Conservation (phyloP, 1,140 invertebrate genomes). For the Temnothorax curvispinosus region DNA sequence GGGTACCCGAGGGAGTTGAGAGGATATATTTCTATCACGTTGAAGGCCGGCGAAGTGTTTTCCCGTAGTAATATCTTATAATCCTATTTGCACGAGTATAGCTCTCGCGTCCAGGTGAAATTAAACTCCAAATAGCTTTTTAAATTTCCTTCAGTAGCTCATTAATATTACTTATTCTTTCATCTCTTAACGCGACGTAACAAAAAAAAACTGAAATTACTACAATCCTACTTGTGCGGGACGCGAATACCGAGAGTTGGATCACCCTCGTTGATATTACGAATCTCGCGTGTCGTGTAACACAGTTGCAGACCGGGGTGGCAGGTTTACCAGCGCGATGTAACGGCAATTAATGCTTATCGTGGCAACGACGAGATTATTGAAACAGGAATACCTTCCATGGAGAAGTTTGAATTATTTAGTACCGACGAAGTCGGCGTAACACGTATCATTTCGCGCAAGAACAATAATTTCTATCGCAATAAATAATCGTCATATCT, state of each 20-base stretch:
- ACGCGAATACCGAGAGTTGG: not conserved
- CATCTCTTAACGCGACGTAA: not conserved
- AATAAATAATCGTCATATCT: conserved; percentile 30
- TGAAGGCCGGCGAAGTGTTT: conserved; percentile 50
- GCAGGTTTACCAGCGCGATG: conserved; percentile 24
- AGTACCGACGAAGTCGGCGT: conserved; percentile 7
- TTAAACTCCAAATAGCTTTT: conserved; percentile 22
- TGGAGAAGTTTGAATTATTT: conserved; percentile 43
- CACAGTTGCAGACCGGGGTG: not conserved
- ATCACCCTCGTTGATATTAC: conserved; percentile 1
- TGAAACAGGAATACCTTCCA: not conserved
- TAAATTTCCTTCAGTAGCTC: not conserved
- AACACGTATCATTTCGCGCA: conserved; percentile 1
- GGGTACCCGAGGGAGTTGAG: not conserved
- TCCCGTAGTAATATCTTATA: conserved; percentile 50
- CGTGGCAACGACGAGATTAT: conserved; percentile 37
- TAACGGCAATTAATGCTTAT: conserved; percentile 46
- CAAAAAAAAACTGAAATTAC: not conserved
- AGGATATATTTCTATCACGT: conserved; percentile 46
- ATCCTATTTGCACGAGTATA: conserved; percentile 29
- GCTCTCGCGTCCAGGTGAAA: not conserved
- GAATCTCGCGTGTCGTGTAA: conserved; percentile 42
- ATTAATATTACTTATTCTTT: not conserved
- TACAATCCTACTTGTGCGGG: not conserved
- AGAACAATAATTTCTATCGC: conserved; percentile 1